Conservation (phyloP, 2,113 vertebrate species). For the Chauna torquata region DNA sequence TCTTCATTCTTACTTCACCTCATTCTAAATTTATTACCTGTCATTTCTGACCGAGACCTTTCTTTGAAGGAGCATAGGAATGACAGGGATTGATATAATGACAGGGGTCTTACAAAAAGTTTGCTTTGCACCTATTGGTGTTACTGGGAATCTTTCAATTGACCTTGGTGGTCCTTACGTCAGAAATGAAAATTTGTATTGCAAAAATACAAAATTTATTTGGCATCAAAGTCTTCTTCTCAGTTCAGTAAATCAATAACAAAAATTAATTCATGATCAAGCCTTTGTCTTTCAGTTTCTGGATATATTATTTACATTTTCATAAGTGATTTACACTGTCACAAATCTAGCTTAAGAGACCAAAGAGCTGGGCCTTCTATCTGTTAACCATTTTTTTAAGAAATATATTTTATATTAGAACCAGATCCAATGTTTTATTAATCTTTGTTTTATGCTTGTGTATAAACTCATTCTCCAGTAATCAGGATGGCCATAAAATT, state of each 20-base stretch:
- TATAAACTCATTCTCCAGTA: neutral
- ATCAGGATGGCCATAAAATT: neutral
- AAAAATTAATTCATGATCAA: neutral
- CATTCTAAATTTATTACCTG: conserved; percentile 5
- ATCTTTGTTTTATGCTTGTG: neutral
- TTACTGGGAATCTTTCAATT: neutral
- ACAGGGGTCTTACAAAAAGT: neutral
- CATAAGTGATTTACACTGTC: neutral
- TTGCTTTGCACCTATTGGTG: neutral
- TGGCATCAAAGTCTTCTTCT: neutral
- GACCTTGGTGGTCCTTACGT: fast-evolving
- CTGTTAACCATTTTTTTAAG: neutral
- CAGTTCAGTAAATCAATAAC: neutral
- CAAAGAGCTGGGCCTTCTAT: neutral
- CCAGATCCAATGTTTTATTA: neutral
- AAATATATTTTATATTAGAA: neutral
- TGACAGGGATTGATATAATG: neutral
- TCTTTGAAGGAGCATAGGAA: neutral
- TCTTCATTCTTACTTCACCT: conserved; percentile 37
- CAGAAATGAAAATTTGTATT: neutral
- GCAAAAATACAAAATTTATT: neutral
- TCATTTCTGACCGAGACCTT: neutral
- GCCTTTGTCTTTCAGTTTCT: neutral
- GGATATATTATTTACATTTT: neutral
- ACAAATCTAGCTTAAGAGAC: neutral